A percentile compares a stretch with the other conserved stretches of the same genome.
Conservation (phyloP, 2,888 invertebrate species). For the Penaeus monodon region DNA sequence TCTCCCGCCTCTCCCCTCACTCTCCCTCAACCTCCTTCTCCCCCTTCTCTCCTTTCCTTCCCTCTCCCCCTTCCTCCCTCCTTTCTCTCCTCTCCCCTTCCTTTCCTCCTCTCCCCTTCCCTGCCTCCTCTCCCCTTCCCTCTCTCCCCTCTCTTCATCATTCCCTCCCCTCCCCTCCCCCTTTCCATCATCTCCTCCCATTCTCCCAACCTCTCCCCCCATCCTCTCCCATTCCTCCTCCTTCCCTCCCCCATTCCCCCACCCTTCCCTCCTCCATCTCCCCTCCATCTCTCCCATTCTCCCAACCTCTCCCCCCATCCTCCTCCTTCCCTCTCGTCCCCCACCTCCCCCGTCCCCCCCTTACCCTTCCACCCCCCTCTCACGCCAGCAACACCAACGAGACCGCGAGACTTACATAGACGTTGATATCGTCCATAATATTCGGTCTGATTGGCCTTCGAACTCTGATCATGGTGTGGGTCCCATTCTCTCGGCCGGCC, state of each 20-base stretch:
- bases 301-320: neutral
- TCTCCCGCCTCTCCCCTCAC: too few relatives aligned
- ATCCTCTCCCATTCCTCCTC: neutral
- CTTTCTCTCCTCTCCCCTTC: neutral
- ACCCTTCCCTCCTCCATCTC: neutral
- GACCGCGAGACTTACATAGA: constrained; percentile 2
- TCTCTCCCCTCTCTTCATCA: neutral
- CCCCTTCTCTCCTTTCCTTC: too few relatives aligned
- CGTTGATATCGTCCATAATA: constrained; percentile 2
- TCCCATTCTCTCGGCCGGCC: constrained; percentile 14
- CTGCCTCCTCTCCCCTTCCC: neutral
- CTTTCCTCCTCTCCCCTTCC: neutral
- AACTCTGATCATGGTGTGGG: constrained; percentile 27
- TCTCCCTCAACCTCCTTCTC: too few relatives aligned
- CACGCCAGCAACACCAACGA: neutral
- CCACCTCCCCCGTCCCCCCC: neutral
- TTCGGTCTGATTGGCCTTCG: constrained; percentile 12
- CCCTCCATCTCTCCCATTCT: neutral
- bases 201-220: neutral
- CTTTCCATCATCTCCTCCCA: too few relatives aligned
- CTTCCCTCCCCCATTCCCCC: neutral
- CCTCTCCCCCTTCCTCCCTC: neutral
- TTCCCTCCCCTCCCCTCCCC: neutral
- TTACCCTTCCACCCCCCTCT: neutral
- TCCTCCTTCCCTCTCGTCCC: neutral